Evolutionary conservation across 1,140 invertebrate genomes (phyloP), one percentile per base, ranked within the genome.

Genomic region (Drosophila micromelanica): DNA sequence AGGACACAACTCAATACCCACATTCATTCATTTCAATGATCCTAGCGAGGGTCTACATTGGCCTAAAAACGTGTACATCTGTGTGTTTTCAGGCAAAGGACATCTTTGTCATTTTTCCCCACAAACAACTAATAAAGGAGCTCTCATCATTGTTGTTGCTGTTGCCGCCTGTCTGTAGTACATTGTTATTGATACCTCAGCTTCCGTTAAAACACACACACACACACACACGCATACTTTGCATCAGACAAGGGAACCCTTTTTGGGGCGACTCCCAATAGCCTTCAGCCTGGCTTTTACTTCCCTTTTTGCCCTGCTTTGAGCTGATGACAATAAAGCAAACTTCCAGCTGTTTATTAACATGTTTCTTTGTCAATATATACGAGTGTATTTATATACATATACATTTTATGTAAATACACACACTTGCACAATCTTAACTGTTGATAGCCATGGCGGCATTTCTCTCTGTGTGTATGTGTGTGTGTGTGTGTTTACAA

Each of bases 321-420:
- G 17, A 35, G 55, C 77, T 79, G 73, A 75, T 80, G 84, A 89
- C 85, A 89, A 90, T 89, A 89, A 89, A 89, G 84, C 79, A 80
- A 82, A 89, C 84, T 80, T 82, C 63, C 84, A 89, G 84, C 84
- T 89, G 84, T 89, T 89, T 89, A 89, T 89, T 89, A 89, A 84
- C 84, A 89, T 89, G 84, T 89, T 89, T 84, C 84, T 80, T 85
- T 78, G 78, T 76, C 78, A 78, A 86, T 86, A 86, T 72, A 70
- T 32, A 62, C 45, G 5, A 6, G 27, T 23, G 3, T 51, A 27
- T 49, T 2, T 23, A 38, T n/a, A 61, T 20, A 27, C 15, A 63
- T 43, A 60, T 42, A 64, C 20, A 64, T 32, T 27, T 32, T 49
- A 38, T 23, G 51, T 59, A 64, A 46, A 42, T 54, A 35, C 20